phyloP scores from a whole-genome alignment of 2,113 vertebrate species.

The Callorhinus ursinus region DNA sequence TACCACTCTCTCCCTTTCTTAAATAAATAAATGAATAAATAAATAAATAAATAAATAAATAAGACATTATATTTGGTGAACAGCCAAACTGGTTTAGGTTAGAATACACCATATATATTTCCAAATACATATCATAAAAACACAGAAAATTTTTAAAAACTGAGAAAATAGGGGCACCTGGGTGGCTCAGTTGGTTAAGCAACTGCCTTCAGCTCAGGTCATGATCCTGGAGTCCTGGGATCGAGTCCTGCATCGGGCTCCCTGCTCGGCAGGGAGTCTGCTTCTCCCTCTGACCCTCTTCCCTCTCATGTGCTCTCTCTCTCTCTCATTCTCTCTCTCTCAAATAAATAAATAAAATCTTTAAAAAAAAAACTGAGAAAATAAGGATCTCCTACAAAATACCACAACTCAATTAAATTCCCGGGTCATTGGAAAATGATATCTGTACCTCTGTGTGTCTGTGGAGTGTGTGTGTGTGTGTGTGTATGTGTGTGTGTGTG shows the following conservation, averaged over 20 bases:
- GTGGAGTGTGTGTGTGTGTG: neutral
- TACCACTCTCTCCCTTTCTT: neutral
- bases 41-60: neutral
- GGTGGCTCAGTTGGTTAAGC: too few relatives aligned
- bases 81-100: neutral
- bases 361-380: neutral
- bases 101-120: neutral
- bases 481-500: neutral
- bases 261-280: too few relatives aligned
- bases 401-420: conserved; percentile 35
- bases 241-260: too few relatives aligned
- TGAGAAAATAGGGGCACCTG: too few relatives aligned
- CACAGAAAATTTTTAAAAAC: neutral
- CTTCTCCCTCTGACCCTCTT: too few relatives aligned
- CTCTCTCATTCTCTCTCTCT: too few relatives aligned
- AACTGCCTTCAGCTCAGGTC: too few relatives aligned
- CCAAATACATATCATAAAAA: conserved; percentile 25
- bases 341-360: too few relatives aligned
- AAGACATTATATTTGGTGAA: neutral
- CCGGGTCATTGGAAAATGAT: neutral
- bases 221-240: too few relatives aligned
- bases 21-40: neutral
- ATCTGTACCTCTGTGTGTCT: neutral
- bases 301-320: too few relatives aligned
- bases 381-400: neutral